Evolutionary conservation across 2,888 invertebrate species (phyloP).

Genomic region (Aspidiotus rigidus): DNA sequence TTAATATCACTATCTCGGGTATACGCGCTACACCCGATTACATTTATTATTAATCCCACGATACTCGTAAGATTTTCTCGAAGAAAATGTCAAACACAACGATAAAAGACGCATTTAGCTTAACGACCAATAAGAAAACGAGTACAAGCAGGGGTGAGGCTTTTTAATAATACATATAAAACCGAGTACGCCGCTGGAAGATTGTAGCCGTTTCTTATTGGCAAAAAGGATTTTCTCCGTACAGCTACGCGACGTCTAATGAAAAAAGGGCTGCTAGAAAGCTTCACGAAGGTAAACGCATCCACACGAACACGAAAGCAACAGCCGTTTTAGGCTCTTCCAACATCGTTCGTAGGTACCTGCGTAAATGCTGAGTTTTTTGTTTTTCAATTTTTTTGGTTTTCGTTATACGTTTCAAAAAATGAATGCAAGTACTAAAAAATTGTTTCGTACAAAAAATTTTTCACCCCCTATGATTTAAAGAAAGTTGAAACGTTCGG

Average conservation of each 20-base stretch:
- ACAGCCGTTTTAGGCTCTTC: background rate
- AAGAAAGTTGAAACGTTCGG: no score
- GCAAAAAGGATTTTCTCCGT: background rate
- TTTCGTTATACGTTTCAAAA: background rate
- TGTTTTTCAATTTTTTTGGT: background rate
- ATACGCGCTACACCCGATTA: background rate
- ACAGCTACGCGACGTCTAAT: background rate
- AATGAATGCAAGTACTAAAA: no score
- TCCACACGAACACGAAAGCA: conserved; percentile 1
- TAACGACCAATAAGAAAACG: conserved; percentile 20
- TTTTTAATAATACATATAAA: conserved; percentile 14
- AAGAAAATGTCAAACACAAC: conserved; percentile 3
- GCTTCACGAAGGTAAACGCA: background rate
- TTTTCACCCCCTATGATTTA: no score
- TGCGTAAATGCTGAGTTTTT: background rate
- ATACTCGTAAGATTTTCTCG: background rate
- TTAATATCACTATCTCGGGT: no score
- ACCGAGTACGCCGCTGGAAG: conserved; percentile 9
- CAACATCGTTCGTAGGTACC: background rate
- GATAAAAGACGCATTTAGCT: background rate
- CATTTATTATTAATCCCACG: background rate
- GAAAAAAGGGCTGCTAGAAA: background rate
- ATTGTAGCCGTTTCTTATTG: conserved; percentile 24
- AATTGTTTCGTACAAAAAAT: no score
- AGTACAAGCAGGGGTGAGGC: conserved; percentile 12